Conservation (phyloP, 2,113 vertebrate species). For the Lophochroa leadbeateri region DNA sequence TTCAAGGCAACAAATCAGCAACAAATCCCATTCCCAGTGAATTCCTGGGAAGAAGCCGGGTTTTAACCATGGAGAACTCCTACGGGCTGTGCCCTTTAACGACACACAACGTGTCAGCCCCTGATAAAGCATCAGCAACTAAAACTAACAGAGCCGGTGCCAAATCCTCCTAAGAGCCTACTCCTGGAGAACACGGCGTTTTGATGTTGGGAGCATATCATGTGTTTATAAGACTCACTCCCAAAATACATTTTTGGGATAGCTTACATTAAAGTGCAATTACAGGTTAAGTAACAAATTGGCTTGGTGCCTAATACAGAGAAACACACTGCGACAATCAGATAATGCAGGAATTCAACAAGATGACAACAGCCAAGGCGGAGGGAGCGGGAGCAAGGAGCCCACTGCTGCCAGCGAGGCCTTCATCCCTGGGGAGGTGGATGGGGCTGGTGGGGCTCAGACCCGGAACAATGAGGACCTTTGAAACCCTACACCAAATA, state of each 20-base stretch:
- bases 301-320: slow-evolving; percentile 45
- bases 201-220: background rate
- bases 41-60: background rate
- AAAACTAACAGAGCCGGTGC: background rate
- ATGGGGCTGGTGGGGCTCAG: background rate
- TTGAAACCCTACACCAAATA: background rate
- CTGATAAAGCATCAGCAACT: background rate
- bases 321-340: slow-evolving; percentile 56
- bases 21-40: background rate
- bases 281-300: slow-evolving; percentile 72
- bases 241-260: slow-evolving; percentile 49
- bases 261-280: slow-evolving; percentile 65
- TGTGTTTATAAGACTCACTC: slow-evolving; percentile 36
- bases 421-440: background rate
- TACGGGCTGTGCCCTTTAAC: background rate
- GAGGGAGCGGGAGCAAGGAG: slow-evolving; percentile 21
- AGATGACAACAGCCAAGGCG: slow-evolving; percentile 25
- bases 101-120: background rate
- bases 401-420: background rate
- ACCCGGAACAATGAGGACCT: accelerated
- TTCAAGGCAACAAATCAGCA: background rate
- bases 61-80: background rate
- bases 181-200: background rate
- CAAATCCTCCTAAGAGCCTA: background rate
- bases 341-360: slow-evolving; percentile 56